phyloP scores from a whole-genome alignment of 1,140 invertebrate species.

The Sycophaga agraensis region DNA sequence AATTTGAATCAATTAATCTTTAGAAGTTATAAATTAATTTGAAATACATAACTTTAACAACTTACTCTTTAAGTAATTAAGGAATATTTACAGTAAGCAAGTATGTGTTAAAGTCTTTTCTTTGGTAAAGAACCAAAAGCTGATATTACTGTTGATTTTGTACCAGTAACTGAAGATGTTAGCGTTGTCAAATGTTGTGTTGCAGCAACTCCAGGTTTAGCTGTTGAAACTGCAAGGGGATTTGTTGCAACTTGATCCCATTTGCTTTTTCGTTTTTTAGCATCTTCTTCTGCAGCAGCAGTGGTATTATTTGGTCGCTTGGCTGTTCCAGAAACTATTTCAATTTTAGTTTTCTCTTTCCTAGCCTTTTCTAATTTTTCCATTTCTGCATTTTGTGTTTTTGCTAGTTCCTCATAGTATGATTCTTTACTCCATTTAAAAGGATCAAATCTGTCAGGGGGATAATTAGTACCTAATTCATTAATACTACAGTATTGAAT shows the following conservation, averaged over 20 bases:
- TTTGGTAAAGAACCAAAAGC: slow-evolving; percentile 85
- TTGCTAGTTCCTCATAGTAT: slow-evolving; percentile 89
- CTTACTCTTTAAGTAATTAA: too few species aligned
- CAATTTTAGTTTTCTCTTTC: slow-evolving; percentile 87
- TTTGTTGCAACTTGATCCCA: slow-evolving; percentile 83
- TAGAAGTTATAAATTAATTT: too few species aligned
- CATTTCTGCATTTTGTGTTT: slow-evolving; percentile 89
- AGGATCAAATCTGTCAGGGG: slow-evolving; percentile 88
- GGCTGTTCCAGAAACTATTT: slow-evolving; percentile 82
- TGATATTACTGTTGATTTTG: slow-evolving; percentile 84
- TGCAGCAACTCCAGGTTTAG: slow-evolving; percentile 57
- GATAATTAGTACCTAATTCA: slow-evolving; percentile 94
- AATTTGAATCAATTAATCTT: too few species aligned
- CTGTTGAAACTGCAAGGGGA: slow-evolving; percentile 41
- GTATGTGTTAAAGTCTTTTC: slow-evolving; percentile 71
- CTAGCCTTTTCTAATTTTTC: slow-evolving; percentile 87
- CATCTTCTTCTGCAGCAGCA: slow-evolving; percentile 63
- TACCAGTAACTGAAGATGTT: slow-evolving; percentile 77
- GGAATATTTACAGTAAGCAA: too few species aligned
- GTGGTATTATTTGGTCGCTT: slow-evolving; percentile 63
- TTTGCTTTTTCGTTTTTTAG: slow-evolving; percentile 80
- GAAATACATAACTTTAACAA: too few species aligned
- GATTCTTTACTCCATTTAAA: slow-evolving; percentile 89
- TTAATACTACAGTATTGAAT: slow-evolving; percentile 93
- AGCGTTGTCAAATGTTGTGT: slow-evolving; percentile 65